Base-by-base conservation (phyloP, 1,140 invertebrate genomes). In the Sinonovacula constricta region DNA sequence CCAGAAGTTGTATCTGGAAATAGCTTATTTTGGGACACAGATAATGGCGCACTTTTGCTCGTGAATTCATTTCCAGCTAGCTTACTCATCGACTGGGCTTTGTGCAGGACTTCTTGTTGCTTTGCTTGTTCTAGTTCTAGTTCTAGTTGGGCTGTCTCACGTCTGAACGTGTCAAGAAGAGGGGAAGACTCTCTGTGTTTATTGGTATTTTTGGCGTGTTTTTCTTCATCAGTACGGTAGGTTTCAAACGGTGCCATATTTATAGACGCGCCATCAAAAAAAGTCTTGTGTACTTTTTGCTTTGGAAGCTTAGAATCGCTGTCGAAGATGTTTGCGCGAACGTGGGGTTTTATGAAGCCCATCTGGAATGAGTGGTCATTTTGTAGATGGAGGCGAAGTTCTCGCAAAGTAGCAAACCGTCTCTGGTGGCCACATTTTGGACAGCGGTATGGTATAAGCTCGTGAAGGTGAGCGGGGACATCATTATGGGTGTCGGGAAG, bases 381-480 rank as follows among this genome's bases (percentile, higher is more conserved):
- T 12, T 86, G 81, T 12, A 89, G 70, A 70, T 89, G 88, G 0
- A 74, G 68, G 45, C 81, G 81, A 24, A 89, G 71, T 33, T 88
- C 83, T 14, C 79, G 49, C 2, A 89, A 60, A 22, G 86, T 82
- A 3, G 66, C 51, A 63, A 89, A 89, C 45, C 72, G 76, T 34
- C 82, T 60, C 24, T 60, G 53, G 31, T 84, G 76, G n/a, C 86
- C 84, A 82, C 88, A 89, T 60, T 84, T 84, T 24, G 88, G 87
- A 80, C 88, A 89, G 57, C 84, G 71, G 59, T 85, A 89, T 15
- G 88, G 88, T 36, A 89, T 81, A 7, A 84, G 77, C 36, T 84
- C 83, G 59, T 79, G 80, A 0, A 84, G 33, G 36, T 74, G 79
- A 14, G 79, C 83, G 0, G 72, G 65, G 12, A 75, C 71, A 30